Evolutionary conservation across 2,888 invertebrate genomes (phyloP), one percentile per base, ranked within the genome.

Genomic region (Rhodophaea formosa): DNA sequence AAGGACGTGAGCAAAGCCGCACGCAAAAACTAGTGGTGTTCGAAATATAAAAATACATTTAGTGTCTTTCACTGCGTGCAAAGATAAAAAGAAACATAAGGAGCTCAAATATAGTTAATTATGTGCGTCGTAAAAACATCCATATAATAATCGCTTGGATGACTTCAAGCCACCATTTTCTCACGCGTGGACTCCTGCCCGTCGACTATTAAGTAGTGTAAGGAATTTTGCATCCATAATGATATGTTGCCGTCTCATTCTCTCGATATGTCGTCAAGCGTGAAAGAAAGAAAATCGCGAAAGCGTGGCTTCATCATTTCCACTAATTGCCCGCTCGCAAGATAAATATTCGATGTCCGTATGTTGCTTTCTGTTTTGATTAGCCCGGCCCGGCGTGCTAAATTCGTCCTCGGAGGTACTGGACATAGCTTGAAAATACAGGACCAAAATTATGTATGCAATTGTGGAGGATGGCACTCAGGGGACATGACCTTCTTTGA

Each of bases 181-280:
- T 83, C 86, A 86, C 86, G 85, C 72, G 66, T 72, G 68, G 71
- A 71, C 72, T 68, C 66, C 74, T 67, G 75, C 67, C 73, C 71
- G 64, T 68, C 62, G 84, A 84, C 80, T 85, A 78, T 79, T 80
- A 86, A 84, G 74, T 77, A 79, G 80, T 73, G 64, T 71, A 66
- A 79, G 77, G 82, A 81, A 86, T 86, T 51, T 84, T 82, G 77
- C 83, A 84, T 84, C 74, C 72, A 78, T 84, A 80, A 77, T 77
- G 66, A 71, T 66, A 63, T 59, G 58, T 49, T 58, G 59, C 62
- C 62, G 59, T 72, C 72, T 78, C 81, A 72, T 72, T 79, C 64
- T 65, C 63, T 58, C 62, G 47, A 66, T 67, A 60, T 56, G 62
- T 62, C 61, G 44, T 59, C 56, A 62, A 6, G 69, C 69, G 73